Conservation (phyloP, 1,140 invertebrate species). For the Drosophila novamexicana region DNA sequence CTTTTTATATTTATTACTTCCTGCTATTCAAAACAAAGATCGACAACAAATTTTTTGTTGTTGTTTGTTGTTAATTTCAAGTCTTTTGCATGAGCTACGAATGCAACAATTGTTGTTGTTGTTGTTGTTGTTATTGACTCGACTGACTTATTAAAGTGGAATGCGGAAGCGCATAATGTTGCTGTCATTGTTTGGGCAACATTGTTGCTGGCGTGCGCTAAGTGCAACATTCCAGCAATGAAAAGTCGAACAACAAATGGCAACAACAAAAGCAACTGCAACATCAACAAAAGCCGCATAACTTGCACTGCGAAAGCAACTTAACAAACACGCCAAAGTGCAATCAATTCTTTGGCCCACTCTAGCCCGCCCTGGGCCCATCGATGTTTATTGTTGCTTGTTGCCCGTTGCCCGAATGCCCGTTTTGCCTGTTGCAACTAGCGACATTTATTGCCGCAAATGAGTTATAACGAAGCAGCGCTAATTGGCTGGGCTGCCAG, state of each 20-base stretch:
- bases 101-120: slow-evolving; percentile 9
- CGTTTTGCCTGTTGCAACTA: slow-evolving; percentile 21
- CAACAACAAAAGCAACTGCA: not conserved
- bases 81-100: slow-evolving; percentile 5
- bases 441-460: slow-evolving; percentile 54
- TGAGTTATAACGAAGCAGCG: slow-evolving; percentile 47
- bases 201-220: slow-evolving; percentile 46
- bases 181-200: slow-evolving; percentile 40
- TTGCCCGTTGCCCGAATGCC: slow-evolving; percentile 15
- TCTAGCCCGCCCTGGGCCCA: not conserved
- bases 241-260: slow-evolving; percentile 36
- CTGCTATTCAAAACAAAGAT: not conserved
- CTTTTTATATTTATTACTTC: not conserved
- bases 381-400: slow-evolving; percentile 29
- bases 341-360: slow-evolving; percentile 50
- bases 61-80: not conserved
- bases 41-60: not conserved
- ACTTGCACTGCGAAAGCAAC: not conserved
- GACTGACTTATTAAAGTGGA: slow-evolving; percentile 65
- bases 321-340: slow-evolving; percentile 45
- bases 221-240: slow-evolving; percentile 59
- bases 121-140: slow-evolving; percentile 40
- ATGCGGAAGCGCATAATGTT: slow-evolving; percentile 57
- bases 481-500: slow-evolving; percentile 39
- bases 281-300: slow-evolving; percentile 5